Evolutionary conservation across 2,797 vertebrate species (phyloP), one percentile per base, ranked within the genome.

Genomic region (Holocentrus rufus): DNA sequence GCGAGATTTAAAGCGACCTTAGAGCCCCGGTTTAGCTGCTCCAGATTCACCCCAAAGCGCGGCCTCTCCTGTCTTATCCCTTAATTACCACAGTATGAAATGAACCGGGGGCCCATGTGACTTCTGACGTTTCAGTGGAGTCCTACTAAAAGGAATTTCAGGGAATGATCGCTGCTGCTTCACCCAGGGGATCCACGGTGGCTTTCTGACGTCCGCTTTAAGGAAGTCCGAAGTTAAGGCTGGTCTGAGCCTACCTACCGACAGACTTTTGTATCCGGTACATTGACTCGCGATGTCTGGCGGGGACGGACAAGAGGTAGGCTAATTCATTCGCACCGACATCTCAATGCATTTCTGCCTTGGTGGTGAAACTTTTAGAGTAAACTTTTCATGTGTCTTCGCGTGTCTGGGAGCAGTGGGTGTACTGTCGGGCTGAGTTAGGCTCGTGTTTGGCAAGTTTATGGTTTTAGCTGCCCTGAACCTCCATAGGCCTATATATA

Each of bases 21-120:
- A n/a, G n/a, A n/a, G n/a, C n/a, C n/a, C n/a, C n/a, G n/a, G 36
- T 10, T 39, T 39, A 39, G 36, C 36, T 42, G 39, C 14, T 44
- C 42, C 14, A 44, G 3, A 44, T 5, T 44, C 3, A 10, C 42
- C 14, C 47, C 22, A 13, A 46, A 52, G 54, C 56, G 0, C 67
- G 52, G 59, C 75, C 68, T 72, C 72, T 50, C 31, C 62, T 44
- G 66, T 44, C 69, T 27, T 6, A 39, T 42, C 15, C 54, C 30
- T 56, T 31, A n/a, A 56, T 31, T 56, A 46, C 68, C 68, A 11
- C 8, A 49, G 53, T 9, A 4, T 22, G 61, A 69, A 47, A 52
- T 7, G 72, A 42, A 62, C 60, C 69, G 22, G 42, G 31, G 60
- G 61, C 39, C 88, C 93, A 93, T 74, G 93, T 94, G 93, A 93